Evolutionary conservation across 2,888 invertebrate genomes (phyloP).

Genomic region (Thyatira batis): DNA sequence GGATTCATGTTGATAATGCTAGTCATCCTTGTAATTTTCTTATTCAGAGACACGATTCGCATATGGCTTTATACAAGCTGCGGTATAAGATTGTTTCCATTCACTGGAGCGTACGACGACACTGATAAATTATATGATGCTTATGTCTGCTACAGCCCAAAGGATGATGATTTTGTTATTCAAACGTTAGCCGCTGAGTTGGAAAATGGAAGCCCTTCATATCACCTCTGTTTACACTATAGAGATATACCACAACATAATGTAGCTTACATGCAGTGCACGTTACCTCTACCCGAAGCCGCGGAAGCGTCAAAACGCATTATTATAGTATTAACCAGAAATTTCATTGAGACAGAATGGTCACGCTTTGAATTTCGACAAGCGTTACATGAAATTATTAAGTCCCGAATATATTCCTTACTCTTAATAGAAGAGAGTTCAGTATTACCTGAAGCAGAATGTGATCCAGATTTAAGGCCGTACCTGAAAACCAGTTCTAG

Average conservation of each 20-base stretch:
- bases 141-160: conserved; percentile 95
- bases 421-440: conserved; percentile 93
- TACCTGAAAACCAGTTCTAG: conserved; percentile 93
- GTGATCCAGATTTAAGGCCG: conserved; percentile 92
- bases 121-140: conserved; percentile 95
- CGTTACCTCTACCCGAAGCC: conserved; percentile 91
- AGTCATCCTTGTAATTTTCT: conserved; percentile 89
- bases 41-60: conserved; percentile 92
- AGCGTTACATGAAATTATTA: conserved; percentile 93
- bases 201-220: conserved; percentile 90
- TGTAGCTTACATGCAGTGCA: conserved; percentile 85
- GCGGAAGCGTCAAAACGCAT: conserved; percentile 94
- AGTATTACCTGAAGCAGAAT: conserved; percentile 89
- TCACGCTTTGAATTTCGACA: conserved; percentile 94
- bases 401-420: conserved; percentile 90
- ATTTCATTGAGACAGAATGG: conserved; percentile 97
- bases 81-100: conserved; percentile 91
- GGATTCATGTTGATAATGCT: conserved; percentile 89
- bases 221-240: conserved; percentile 94
- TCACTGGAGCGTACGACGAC: conserved; percentile 87
- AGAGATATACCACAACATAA: conserved; percentile 90
- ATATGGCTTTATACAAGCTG: conserved; percentile 94
- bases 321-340: conserved; percentile 92
- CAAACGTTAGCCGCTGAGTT: conserved; percentile 92
- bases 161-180: conserved; percentile 95